Base-by-base conservation (phyloP, 2,113 vertebrate genomes). In the Phaethornis superciliosus region DNA sequence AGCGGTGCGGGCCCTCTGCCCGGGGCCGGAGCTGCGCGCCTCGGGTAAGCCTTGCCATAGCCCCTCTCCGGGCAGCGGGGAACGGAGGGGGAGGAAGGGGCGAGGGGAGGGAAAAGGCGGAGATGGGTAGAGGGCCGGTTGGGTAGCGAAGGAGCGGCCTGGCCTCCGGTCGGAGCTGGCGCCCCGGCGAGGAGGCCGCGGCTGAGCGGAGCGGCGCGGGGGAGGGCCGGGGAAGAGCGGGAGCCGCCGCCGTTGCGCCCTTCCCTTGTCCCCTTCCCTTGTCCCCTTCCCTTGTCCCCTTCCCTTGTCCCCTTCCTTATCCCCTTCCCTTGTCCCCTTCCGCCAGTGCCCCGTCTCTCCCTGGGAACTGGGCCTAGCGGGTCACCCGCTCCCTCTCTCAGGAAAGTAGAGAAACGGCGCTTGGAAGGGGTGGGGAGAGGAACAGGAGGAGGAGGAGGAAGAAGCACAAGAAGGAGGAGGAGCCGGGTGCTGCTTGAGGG, bases 1-100 rank as follows among this genome's bases (percentile, higher is more conserved):
- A 2, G 77, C 9, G 26, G 33, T 8, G 19, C 15, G 69, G 44
- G 46, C 2, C 7, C 6, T 23, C 7, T 23, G 10, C 8, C 0
- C 9, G 7, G 17, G 54, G 32, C 22, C 21, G 86, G 32, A 56
- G 64, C 49, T n/a, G n/a, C 8, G 42, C 33, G 7, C 3, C 9
- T 2, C 1, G 5, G 88, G 88, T 90, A 28, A 54, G 52, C 15
- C 26, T 28, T 14, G 52, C 16, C 27, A 35, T 27, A 4, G 28
- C 10, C 15, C 5, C 8, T n/a, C 6, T n/a, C 5, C 21, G 20
- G 42, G 18, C 42, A 33, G 68, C 44, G 13, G 59, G 26, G 12
- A 8, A 22, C 17, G 23, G 12, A 51, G 59, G 47, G 8, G 8
- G 16, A 16, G 32, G 30, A 35, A 13, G 60, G 59, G 47, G 7